Conservation (phyloP, 2,888 invertebrate species). For the Papilio protenor region DNA sequence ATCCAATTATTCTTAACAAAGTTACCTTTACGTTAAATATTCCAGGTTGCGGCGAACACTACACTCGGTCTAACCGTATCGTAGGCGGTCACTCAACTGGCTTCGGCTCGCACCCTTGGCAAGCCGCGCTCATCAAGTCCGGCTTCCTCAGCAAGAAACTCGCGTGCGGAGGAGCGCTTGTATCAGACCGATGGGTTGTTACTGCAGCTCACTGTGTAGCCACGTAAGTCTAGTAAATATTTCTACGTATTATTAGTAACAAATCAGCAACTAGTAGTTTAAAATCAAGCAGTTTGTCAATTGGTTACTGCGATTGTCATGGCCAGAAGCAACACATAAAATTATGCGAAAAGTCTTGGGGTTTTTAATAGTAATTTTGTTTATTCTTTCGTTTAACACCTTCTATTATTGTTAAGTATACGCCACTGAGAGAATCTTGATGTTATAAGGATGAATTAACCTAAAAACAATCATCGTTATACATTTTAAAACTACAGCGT, state of each 20-base stretch:
- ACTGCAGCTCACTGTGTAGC: slow-evolving; percentile 97
- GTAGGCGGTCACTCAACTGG: slow-evolving; percentile 96
- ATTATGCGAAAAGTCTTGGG: too few species aligned
- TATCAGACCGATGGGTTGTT: slow-evolving; percentile 96
- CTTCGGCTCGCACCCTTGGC: slow-evolving; percentile 97
- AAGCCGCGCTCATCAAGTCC: slow-evolving; percentile 95
- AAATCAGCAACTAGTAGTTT: background rate
- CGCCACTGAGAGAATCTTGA: too few species aligned
- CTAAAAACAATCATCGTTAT: too few species aligned
- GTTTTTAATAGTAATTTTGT: too few species aligned
- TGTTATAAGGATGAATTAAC: too few species aligned
- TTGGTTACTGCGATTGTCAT: too few species aligned
- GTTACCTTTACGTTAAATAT: slow-evolving; percentile 46
- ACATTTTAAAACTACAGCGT: too few species aligned
- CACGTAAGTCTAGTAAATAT: slow-evolving; percentile 86
- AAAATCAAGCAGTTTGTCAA: too few species aligned
- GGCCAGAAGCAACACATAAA: too few species aligned
- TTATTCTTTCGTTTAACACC: too few species aligned
- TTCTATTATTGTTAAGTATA: too few species aligned
- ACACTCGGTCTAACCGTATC: slow-evolving; percentile 93
- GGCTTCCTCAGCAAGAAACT: slow-evolving; percentile 95
- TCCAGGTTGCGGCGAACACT: slow-evolving; percentile 95
- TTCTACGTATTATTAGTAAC: background rate
- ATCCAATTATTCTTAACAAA: too few species aligned
- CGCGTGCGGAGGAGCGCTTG: slow-evolving; percentile 95